Evolutionary conservation across 2,797 vertebrate genomes (phyloP), one percentile per base, ranked within the genome.

Genomic region (Danio aesculapii): DNA sequence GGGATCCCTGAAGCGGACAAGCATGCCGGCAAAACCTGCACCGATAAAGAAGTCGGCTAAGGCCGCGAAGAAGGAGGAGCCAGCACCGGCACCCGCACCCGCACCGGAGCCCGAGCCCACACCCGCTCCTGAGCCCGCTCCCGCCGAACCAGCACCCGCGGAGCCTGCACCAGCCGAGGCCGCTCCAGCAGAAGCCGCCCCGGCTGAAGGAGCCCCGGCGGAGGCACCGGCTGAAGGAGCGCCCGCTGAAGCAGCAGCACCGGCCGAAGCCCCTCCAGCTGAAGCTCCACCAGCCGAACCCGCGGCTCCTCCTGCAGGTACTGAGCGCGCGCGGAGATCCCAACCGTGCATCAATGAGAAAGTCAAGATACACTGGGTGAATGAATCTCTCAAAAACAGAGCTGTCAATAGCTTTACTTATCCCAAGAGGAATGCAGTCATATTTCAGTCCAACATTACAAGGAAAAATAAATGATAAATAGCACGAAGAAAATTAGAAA

Each of bases 21-120:
- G 44, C 82, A 97, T 97, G 96, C 95, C 96, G 0, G 88, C 94
- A 74, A 97, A 97, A 91, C 91, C 93, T 88, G 91, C 94, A 84
- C 91, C 95, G 0, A 94, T 95, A 86, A 95, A 95, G 91, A 95
- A 94, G 88, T 92, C 92, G 82, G 86, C 90, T 5, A 90, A 92
- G 68, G 90, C 93, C 8, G 91, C 92, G 79, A 90, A 88, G 3
- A 83, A 84, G 47, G 91, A 88, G 46, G 88, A 86, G 11, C 80
- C 87, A 2, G 63, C 90, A 47, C 82, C 91, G 0, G 89, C 85
- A 8, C 53, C 82, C 0, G 84, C 52, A 1, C 85, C 90, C 0
- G 85, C 11, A 0, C 82, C 88, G 0, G 85, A 49, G 0, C 84
- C 92, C 0, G 89, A 84, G 16, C 61, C 81, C 0, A 83, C 47